Evolutionary conservation across 2,797 vertebrate species (phyloP).

Genomic region (Enteromius treurensis): DNA sequence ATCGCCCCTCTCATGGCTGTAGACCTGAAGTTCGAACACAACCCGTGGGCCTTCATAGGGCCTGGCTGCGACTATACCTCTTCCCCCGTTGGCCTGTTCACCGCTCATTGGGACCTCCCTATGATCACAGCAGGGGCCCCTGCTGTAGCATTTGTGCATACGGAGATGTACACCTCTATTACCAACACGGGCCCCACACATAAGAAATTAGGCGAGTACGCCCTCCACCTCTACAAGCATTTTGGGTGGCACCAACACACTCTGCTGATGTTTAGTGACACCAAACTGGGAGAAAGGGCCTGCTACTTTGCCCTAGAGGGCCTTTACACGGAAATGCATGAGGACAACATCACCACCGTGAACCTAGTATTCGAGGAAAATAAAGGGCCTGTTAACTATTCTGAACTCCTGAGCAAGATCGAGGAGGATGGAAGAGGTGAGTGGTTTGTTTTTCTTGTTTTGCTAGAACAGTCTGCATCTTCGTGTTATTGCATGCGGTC

Average conservation of each 20-base stretch:
- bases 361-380: conserved; percentile 80
- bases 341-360: conserved; percentile 77
- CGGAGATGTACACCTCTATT: conserved; percentile 75
- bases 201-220: conserved; percentile 87
- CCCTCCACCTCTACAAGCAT: conserved; percentile 78
- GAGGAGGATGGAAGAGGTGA: conserved; percentile 82
- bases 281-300: conserved; percentile 79
- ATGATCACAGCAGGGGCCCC: conserved; percentile 89
- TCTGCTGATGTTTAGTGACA: conserved; percentile 85
- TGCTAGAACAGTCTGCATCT: not conserved
- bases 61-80: conserved; percentile 90
- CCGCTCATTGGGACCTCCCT: conserved; percentile 88
- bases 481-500: not conserved
- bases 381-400: conserved; percentile 74
- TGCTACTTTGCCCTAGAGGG: conserved; percentile 90
- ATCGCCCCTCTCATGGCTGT: conserved; percentile 86
- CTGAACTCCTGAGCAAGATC: conserved; percentile 79
- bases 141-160: conserved; percentile 81
- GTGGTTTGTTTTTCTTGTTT: conserved; percentile 55
- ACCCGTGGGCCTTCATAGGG: conserved; percentile 87
- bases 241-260: conserved; percentile 85
- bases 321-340: conserved; percentile 77
- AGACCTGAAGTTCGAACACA: conserved; percentile 81
- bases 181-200: conserved; percentile 90
- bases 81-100: conserved; percentile 87